Evolutionary conservation across 2,888 invertebrate genomes (phyloP).

Genomic region (Cosmia pyralina): DNA sequence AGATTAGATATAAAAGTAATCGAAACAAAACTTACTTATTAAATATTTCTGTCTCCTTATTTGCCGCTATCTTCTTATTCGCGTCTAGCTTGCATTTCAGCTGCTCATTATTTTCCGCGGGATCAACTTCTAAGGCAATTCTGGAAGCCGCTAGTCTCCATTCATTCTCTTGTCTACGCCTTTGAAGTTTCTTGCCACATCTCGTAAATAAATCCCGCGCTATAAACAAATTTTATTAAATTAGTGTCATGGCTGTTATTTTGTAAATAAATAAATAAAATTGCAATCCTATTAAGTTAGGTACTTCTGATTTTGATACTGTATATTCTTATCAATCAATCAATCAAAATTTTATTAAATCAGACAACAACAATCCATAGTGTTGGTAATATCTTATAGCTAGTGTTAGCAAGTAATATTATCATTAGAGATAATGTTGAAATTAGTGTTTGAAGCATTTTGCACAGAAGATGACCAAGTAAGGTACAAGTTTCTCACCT

Average conservation of each 20-base stretch:
- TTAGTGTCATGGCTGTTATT: conserved; percentile 1
- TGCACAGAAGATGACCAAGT: no score
- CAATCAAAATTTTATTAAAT: no score
- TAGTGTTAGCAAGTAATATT: no score
- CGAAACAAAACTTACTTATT: conserved; percentile 84
- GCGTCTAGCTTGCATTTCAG: conserved; percentile 90
- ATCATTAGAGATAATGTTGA: no score
- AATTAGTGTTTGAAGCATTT: no score
- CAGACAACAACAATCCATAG: no score
- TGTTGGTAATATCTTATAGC: no score
- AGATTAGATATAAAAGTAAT: background rate
- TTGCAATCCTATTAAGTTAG: background rate
- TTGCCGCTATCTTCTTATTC: conserved; percentile 87
- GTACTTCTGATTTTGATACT: background rate
- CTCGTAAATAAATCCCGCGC: conserved; percentile 92
- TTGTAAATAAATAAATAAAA: background rate
- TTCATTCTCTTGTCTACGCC: conserved; percentile 91
- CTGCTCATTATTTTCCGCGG: conserved; percentile 89
- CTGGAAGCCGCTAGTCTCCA: conserved; percentile 90
- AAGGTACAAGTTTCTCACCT: no score
- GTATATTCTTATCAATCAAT: no score
- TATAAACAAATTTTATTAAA: conserved; percentile 60
- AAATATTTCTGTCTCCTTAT: conserved; percentile 88
- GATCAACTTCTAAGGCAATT: conserved; percentile 88
- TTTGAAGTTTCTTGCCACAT: conserved; percentile 92